A percentile compares a stretch with the other conserved stretches of the same genome.
Evolutionary conservation across 2,888 invertebrate species (phyloP).

Genomic region (Drosophila nigricruria): DNA sequence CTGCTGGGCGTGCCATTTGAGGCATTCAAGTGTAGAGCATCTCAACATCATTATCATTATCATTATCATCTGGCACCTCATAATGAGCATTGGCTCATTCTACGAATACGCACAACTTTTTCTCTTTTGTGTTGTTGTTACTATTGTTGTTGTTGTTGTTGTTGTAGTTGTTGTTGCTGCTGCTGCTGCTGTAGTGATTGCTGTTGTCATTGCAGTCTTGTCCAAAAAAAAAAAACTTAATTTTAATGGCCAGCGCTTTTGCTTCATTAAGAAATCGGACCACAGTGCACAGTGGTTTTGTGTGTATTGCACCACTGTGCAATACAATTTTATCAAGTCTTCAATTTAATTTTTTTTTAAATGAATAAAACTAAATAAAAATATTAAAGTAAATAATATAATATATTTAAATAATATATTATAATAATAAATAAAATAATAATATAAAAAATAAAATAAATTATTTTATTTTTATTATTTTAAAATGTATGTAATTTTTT

Average conservation of each 20-base stretch:
- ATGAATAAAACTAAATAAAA: neutral
- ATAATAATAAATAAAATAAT: no score
- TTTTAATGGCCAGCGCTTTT: slow-evolving; percentile 38
- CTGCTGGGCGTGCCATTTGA: slow-evolving; percentile 59
- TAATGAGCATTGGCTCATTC: slow-evolving; percentile 44
- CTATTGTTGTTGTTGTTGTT: slow-evolving; percentile 5
- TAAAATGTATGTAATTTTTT: no score
- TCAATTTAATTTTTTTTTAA: neutral
- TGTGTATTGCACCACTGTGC: no score
- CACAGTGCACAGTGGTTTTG: slow-evolving; percentile 46
- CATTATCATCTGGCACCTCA: slow-evolving; percentile 14
- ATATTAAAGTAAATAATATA: neutral
- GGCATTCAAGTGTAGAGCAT: slow-evolving; percentile 45
- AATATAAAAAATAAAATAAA: no score
- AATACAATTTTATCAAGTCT: neutral
- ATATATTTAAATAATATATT: no score
- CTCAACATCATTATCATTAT: slow-evolving; percentile 25
- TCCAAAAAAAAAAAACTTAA: slow-evolving; percentile 45
- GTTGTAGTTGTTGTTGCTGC: slow-evolving; percentile 27
- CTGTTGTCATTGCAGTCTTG: slow-evolving; percentile 51
- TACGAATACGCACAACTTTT: slow-evolving; percentile 56
- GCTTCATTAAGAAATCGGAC: slow-evolving; percentile 53
- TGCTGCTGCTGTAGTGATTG: slow-evolving; percentile 31
- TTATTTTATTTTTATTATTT: no score
- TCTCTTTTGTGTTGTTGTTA: slow-evolving; percentile 32